A percentile compares a stretch with the other conserved stretches of the same genome.
These are phyloP conservation scores for Allygus modestus DNA, from an alignment of 2,888 invertebrate species.

Conservation along the genomic window DNA sequence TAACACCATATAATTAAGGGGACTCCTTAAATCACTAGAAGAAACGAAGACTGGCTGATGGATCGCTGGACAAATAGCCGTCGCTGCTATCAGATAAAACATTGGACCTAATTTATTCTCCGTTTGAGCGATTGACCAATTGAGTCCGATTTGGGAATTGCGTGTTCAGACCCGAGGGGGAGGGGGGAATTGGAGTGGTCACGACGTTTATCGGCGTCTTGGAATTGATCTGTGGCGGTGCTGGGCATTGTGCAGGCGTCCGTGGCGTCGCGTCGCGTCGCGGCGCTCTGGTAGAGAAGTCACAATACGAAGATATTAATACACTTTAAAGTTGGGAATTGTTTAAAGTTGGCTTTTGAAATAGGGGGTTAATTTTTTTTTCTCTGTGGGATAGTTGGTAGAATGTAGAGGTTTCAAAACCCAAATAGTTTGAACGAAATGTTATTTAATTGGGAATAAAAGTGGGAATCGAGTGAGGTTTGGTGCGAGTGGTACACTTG, in stretches of 20 bases:
- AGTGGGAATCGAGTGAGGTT: no score
- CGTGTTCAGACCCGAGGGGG: conserved; percentile 44
- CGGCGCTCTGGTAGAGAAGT: no score
- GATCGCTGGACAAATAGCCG: conserved; percentile 55
- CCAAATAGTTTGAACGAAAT: no score
- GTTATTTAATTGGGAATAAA: no score
- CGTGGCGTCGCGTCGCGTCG: background rate
- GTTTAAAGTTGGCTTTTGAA: no score
- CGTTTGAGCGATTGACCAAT: conserved; percentile 61
- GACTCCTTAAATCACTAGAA: conserved; percentile 42
- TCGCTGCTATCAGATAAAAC: conserved; percentile 49
- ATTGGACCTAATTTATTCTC: conserved; percentile 59
- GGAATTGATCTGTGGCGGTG: conserved; percentile 38
- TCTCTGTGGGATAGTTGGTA: no score
- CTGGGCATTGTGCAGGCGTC: no score
- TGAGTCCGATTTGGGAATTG: conserved; percentile 62
- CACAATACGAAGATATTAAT: no score
- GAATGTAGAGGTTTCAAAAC: no score
- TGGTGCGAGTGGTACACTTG: no score
- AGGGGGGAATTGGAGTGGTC: conserved; percentile 35
- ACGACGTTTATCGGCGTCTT: conserved; percentile 13
- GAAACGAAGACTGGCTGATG: conserved; percentile 42
- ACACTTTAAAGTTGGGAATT: no score
- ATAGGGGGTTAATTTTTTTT: no score
- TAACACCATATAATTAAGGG: conserved; percentile 47